Percentiles rank a stretch among this genome's conserved stretches.
These are phyloP conservation scores for Subanguina moxae DNA, from an alignment of 1,140 invertebrate genomes.

Conservation along the genomic window DNA sequence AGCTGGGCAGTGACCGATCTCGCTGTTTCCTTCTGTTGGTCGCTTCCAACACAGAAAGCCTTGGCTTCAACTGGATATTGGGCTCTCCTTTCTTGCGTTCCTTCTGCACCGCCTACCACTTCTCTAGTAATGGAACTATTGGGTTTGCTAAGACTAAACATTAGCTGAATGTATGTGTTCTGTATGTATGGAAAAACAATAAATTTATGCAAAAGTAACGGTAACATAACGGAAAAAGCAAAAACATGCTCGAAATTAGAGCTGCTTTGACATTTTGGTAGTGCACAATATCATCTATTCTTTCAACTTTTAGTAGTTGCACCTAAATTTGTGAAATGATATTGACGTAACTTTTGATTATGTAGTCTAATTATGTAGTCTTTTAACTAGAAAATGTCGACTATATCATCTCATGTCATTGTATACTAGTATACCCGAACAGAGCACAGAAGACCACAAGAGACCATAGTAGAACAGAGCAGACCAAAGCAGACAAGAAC, in stretches of 20 bases:
- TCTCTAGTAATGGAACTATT: not conserved
- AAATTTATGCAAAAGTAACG: not conserved
- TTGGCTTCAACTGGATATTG: not conserved
- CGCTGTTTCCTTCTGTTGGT: not conserved
- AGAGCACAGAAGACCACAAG: too few relatives aligned
- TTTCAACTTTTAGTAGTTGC: not conserved
- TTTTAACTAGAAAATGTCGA: too few relatives aligned
- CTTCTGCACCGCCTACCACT: not conserved
- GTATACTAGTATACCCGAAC: too few relatives aligned
- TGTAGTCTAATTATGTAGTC: too few relatives aligned
- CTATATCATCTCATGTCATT: too few relatives aligned
- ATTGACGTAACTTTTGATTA: too few relatives aligned
- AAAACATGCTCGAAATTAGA: too few relatives aligned
- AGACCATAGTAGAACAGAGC: too few relatives aligned
- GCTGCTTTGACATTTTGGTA: too few relatives aligned
- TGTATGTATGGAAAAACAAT: not conserved
- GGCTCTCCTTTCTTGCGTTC: not conserved
- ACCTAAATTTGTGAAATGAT: not conserved
- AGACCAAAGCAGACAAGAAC: too few relatives aligned
- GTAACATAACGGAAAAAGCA: not conserved
- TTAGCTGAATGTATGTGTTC: not conserved
- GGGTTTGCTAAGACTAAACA: not conserved
- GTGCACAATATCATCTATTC: not conserved
- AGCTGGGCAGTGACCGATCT: not conserved
- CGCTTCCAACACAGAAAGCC: not conserved